Percentiles rank a stretch among this genome's conserved stretches.
These are phyloP conservation scores for Pristionchus maxplancki DNA, from an alignment of 2,888 invertebrate genomes.

Conservation along the genomic window DNA sequence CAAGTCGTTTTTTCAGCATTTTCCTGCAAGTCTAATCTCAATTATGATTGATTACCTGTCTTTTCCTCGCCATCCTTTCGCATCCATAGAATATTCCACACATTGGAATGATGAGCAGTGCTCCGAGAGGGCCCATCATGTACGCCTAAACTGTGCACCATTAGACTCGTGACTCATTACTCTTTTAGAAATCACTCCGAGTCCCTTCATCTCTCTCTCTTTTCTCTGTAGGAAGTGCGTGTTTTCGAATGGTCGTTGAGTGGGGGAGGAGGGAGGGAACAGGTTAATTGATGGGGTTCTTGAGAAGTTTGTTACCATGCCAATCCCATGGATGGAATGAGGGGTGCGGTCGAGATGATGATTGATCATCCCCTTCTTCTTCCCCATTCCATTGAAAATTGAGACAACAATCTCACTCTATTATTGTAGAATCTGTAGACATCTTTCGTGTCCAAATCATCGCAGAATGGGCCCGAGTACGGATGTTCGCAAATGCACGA, in stretches of 20 bases:
- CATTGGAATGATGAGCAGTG: constrained; percentile 72
- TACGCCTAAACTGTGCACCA: constrained; percentile 61
- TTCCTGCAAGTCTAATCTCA: background rate
- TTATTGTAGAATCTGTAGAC: constrained; percentile 60
- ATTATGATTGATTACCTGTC: constrained; percentile 67
- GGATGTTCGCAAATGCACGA: constrained; percentile 57
- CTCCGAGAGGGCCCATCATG: constrained; percentile 74
- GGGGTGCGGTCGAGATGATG: background rate
- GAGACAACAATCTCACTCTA: constrained; percentile 47
- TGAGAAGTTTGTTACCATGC: constrained; percentile 35
- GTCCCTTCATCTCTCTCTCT: background rate
- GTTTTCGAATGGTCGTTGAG: constrained; percentile 28
- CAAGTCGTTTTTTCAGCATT: background rate
- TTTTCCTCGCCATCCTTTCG: constrained; percentile 71
- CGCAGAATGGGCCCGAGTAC: constrained; percentile 58
- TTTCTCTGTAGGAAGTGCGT: background rate
- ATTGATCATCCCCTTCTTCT: background rate
- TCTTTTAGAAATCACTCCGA: background rate
- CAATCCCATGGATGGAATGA: constrained; percentile 29
- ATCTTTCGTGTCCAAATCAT: constrained; percentile 56
- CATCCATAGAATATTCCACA: constrained; percentile 70
- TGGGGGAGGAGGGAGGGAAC: constrained; percentile 13
- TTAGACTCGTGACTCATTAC: background rate
- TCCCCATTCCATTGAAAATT: background rate
- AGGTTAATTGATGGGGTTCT: constrained; percentile 42